Percentiles rank a stretch among this genome's conserved stretches.
phyloP scores from a whole-genome alignment of 2,797 vertebrate species.

The Alcedo atthis region DNA sequence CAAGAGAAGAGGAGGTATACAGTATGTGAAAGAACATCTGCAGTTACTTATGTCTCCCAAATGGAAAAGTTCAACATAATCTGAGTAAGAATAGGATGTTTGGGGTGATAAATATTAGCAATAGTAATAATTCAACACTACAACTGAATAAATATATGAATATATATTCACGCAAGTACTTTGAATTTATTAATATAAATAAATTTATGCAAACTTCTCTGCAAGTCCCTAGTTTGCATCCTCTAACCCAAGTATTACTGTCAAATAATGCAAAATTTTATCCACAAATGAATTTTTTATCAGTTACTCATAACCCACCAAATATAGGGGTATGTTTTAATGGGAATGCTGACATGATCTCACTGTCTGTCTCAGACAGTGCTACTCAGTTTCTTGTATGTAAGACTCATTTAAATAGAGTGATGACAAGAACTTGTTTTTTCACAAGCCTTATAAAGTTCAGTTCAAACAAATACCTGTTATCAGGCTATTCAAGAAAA shows the following conservation, averaged over 20 bases:
- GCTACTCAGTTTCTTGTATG: background rate
- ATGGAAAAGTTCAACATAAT: background rate
- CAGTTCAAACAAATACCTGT: constrained; percentile 37
- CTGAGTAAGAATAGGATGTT: background rate
- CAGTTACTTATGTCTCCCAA: background rate
- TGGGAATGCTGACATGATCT: constrained; percentile 7
- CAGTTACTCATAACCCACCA: background rate
- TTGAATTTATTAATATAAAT: background rate
- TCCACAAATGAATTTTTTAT: background rate
- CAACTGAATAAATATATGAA: background rate
- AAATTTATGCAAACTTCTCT: background rate
- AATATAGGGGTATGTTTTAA: constrained; percentile 40
- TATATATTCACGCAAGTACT: background rate
- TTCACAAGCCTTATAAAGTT: constrained; percentile 42
- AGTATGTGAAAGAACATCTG: background rate
- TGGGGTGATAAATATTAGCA: background rate
- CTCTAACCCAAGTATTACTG: background rate
- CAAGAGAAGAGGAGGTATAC: background rate
- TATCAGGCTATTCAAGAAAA: constrained; percentile 27
- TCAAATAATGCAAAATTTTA: constrained; percentile 34
- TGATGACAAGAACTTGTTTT: constrained; percentile 49
- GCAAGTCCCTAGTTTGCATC: background rate
- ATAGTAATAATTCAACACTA: background rate
- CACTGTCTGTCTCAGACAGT: background rate
- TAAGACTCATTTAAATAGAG: constrained; percentile 36